Conservation (phyloP, 2,113 vertebrate genomes). For the Thunnus maccoyii region DNA sequence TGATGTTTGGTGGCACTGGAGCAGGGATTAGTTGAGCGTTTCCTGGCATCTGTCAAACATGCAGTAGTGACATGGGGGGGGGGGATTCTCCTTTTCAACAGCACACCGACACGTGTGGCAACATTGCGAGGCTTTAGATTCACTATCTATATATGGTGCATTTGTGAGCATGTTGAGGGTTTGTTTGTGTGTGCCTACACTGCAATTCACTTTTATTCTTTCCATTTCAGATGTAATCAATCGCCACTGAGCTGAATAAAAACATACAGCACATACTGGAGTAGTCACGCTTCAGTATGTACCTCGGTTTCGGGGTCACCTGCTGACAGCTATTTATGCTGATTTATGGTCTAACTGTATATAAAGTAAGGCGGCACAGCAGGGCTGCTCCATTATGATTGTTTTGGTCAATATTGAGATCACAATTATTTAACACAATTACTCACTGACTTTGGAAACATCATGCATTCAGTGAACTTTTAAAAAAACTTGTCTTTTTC, state of each 20-base stretch:
- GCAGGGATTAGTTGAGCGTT: slow-evolving; percentile 9
- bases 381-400: no score
- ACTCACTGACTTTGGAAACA: no score
- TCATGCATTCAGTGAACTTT: no score
- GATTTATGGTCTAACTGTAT: no score
- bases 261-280: neutral
- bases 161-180: neutral
- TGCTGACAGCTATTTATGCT: no score
- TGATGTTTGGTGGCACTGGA: slow-evolving; percentile 20
- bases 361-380: no score
- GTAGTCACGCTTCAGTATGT: no score
- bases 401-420: no score
- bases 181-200: neutral
- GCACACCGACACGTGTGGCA: neutral
- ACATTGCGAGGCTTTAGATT: slow-evolving; percentile 1
- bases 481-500: no score
- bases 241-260: neutral
- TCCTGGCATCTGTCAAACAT: neutral
- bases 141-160: neutral
- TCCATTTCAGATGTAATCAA: slow-evolving; percentile 11
- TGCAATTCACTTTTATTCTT: neutral
- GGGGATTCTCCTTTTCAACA: slow-evolving; percentile 23
- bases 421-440: no score
- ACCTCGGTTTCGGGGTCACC: no score
- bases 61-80: neutral